These are phyloP conservation scores for Rhagium mordax DNA, from an alignment of 2,888 invertebrate species.

Conservation along the genomic window DNA sequence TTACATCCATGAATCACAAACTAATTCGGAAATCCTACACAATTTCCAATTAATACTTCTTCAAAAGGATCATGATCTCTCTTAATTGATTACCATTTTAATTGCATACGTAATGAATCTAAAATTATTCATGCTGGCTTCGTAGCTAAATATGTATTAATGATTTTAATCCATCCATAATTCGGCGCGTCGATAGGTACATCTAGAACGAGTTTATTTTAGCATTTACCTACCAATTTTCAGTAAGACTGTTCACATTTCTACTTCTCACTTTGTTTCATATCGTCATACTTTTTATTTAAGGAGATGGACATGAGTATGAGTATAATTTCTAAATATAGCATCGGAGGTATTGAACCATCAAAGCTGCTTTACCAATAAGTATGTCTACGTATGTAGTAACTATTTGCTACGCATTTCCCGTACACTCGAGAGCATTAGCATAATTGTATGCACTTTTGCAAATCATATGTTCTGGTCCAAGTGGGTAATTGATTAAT, in stretches of 20 bases:
- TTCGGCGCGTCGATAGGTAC: no score
- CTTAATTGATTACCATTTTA: no score
- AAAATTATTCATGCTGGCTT: no score
- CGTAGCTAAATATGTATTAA: no score
- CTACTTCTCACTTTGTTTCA: neutral
- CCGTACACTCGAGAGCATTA: constrained; percentile 20
- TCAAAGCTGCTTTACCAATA: constrained; percentile 14
- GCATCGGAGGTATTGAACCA: constrained; percentile 18
- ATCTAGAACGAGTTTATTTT: no score
- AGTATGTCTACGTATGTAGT: constrained; percentile 3
- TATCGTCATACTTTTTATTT: constrained; percentile 4
- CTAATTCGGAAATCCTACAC: no score
- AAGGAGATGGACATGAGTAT: neutral
- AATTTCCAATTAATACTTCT: no score
- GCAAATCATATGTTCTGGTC: constrained; percentile 20
- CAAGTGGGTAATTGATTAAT: constrained; percentile 16
- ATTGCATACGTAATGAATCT: no score
- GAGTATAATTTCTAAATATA: constrained; percentile 12
- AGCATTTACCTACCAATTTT: no score
- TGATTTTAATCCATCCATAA: no score
- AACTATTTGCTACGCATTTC: constrained; percentile 11
- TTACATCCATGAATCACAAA: no score
- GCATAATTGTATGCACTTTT: constrained; percentile 26
- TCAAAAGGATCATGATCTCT: no score
- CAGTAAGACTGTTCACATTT: neutral